Evolutionary conservation across 2,888 invertebrate species (phyloP).

Genomic region (Calliopum simillimum): DNA sequence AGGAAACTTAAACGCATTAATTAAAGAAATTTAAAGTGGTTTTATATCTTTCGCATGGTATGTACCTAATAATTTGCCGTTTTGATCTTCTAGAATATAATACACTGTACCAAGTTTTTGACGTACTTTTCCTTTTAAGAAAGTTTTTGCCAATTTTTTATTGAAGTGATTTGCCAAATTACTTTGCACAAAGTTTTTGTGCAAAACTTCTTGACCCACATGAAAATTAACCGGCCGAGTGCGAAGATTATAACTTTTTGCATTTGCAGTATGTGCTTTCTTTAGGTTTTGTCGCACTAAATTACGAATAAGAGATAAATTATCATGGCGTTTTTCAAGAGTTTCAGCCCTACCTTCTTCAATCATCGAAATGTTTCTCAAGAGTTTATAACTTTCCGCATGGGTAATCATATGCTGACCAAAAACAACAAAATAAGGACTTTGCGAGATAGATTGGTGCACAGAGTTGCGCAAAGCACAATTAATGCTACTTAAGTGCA

Average conservation of each 20-base stretch:
- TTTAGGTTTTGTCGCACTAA: slow-evolving; percentile 8
- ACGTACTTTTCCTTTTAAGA: slow-evolving; percentile 26
- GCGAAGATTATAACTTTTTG: slow-evolving; percentile 30
- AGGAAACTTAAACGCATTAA: no score
- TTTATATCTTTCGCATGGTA: slow-evolving; percentile 31
- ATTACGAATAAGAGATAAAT: slow-evolving; percentile 9
- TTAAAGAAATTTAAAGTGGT: not conserved
- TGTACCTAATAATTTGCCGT: not conserved
- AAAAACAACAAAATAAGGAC: slow-evolving; percentile 33
- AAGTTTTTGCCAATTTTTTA: slow-evolving; percentile 28
- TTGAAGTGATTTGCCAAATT: slow-evolving; percentile 24
- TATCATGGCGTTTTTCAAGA: not conserved
- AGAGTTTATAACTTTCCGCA: slow-evolving; percentile 24
- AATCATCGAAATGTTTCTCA: slow-evolving; percentile 11
- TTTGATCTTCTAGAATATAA: slow-evolving; percentile 25
- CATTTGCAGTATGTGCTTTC: slow-evolving; percentile 20
- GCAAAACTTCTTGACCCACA: slow-evolving; percentile 29
- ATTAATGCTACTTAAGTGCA: slow-evolving; percentile 20
- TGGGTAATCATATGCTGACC: slow-evolving; percentile 34
- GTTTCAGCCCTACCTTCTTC: slow-evolving; percentile 8
- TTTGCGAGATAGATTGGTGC: slow-evolving; percentile 27
- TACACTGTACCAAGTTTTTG: slow-evolving; percentile 18
- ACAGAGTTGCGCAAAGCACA: slow-evolving; percentile 30
- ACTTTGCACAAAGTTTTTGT: slow-evolving; percentile 34
- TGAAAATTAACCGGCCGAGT: slow-evolving; percentile 13